phyloP scores from a whole-genome alignment of 2,888 invertebrate species.

The Pammene fasciana region DNA sequence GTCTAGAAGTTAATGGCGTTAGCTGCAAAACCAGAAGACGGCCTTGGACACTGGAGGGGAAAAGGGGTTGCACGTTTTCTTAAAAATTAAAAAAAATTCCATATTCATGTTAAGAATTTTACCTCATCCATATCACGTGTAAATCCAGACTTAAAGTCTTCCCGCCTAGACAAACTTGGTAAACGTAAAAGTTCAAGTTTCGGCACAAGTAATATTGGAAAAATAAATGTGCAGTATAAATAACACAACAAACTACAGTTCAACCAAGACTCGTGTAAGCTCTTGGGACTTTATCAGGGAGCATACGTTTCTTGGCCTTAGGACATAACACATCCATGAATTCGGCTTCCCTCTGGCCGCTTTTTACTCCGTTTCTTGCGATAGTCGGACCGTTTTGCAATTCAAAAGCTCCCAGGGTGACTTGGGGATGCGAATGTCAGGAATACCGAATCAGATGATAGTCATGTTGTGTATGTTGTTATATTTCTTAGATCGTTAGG shows the following conservation, averaged over 20 bases:
- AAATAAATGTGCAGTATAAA: conserved; percentile 6
- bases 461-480: conserved; percentile 44
- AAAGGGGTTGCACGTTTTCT: too few relatives aligned
- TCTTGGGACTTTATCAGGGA: conserved; percentile 14
- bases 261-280: conserved; percentile 1
- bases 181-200: background rate
- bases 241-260: background rate
- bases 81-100: too few relatives aligned
- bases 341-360: conserved; percentile 47
- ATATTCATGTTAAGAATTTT: background rate
- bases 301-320: conserved; percentile 23
- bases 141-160: background rate
- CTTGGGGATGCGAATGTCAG: conserved; percentile 55
- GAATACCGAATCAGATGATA: conserved; percentile 55
- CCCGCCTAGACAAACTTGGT: background rate
- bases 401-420: conserved; percentile 62
- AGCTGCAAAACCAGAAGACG: too few relatives aligned
- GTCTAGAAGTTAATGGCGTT: too few relatives aligned
- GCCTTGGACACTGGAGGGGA: too few relatives aligned
- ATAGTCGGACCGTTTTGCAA: conserved; percentile 63
- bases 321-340: conserved; percentile 46
- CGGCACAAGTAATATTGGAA: conserved; percentile 2
- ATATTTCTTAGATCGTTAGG: background rate
- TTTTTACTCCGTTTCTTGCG: conserved; percentile 65
- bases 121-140: background rate